These are phyloP conservation scores for Anas bernieri DNA, from an alignment of 2,797 vertebrate species.

Conservation along the genomic window DNA sequence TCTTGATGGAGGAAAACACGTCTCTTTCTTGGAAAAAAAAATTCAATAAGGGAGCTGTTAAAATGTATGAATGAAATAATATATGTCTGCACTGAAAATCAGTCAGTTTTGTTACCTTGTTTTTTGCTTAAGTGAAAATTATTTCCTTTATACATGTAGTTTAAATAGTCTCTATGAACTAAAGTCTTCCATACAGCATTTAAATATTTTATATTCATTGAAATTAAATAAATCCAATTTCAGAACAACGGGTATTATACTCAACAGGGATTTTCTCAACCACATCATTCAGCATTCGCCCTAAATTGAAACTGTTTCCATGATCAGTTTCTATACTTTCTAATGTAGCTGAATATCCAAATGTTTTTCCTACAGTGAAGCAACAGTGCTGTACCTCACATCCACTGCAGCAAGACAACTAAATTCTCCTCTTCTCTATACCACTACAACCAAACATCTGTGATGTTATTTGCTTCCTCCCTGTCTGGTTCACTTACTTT, in stretches of 20 bases:
- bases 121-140: neutral
- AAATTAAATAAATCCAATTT: neutral
- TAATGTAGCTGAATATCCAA: too few relatives aligned
- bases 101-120: neutral
- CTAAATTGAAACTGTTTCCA: neutral
- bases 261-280: neutral
- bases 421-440: rapidly evolving
- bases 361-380: neutral
- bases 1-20: neutral
- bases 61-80: neutral
- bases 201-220: neutral
- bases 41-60: neutral
- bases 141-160: neutral
- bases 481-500: neutral
- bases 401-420: rapidly evolving
- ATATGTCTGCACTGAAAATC: neutral
- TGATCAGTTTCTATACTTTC: neutral
- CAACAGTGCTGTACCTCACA: rapidly evolving
- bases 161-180: neutral
- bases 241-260: neutral
- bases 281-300: neutral
- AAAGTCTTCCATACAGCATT: neutral
- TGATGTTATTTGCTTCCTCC: neutral
- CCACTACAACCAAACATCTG: rapidly evolving
- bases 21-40: neutral